Base-by-base conservation (phyloP, 1,140 invertebrate genomes). In the Cryptotermes secundus region DNA sequence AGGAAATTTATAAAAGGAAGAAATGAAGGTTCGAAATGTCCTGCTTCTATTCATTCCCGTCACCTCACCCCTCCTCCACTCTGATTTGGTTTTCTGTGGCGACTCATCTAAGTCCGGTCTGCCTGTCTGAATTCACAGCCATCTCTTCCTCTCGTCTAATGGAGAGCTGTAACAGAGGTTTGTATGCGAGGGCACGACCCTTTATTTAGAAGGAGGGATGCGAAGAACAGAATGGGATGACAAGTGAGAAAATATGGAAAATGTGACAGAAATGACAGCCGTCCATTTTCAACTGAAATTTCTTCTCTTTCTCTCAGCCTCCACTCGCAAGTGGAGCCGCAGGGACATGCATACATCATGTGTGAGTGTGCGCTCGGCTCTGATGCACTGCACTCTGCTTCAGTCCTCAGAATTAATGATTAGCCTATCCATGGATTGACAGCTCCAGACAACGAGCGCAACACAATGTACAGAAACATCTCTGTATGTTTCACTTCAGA, bases 241-340 rank as follows among this genome's bases (percentile, higher is more conserved):
- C 59, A 72, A 72, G 59, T 72, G 59, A 72, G 59, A 72, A 72
- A 72, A 72, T 72, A 72, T 72, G 59, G 59, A 72, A 72, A 72
- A 72, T 72, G 59, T 72, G 59, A 72, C 59, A 72, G 59, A 72
- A 72, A 72, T 31, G 26, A 72, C 59, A 31, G 59, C 19, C 26
- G 59, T 72, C 59, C 59, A 72, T 72, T 72, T 72, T 72, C 59
- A n/a, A 31, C 59, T 72, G 59, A 72, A 72, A 72, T 72, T 72
- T 72, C 59, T n/a, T 72, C 59, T 72, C 59, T 31, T 72, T 72
- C 14, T 72, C 59, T 49, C 59, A n/a, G 7, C 2, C 59, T 72
- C 59, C 26, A 31, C 4, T 26, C n/a, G 26, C 9, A 72, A 72
- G 9, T 72, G 19, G 59, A 31, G 9, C 19, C 53, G 53, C 19